phyloP scores from a whole-genome alignment of 2,888 invertebrate species.

The Bellardia bayeri region DNA sequence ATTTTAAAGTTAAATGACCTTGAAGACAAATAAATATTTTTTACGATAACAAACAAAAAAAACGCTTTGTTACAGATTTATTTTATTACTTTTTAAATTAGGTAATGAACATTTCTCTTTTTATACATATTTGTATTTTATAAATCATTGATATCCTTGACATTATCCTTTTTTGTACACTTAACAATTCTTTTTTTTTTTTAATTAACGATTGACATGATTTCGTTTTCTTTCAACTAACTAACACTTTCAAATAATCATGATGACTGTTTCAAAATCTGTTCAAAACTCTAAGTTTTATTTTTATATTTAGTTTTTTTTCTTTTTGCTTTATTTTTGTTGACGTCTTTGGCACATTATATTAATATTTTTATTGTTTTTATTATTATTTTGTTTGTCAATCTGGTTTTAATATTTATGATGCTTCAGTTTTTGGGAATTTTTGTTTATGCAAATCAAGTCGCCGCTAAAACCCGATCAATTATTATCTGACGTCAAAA shows the following conservation, averaged over 20 bases:
- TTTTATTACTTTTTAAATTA: slow-evolving; percentile 1
- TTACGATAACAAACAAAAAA: slow-evolving; percentile 9
- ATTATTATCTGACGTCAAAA: slow-evolving; percentile 81
- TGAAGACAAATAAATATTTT: slow-evolving; percentile 37
- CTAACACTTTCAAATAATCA: slow-evolving; percentile 64
- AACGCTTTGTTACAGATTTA: slow-evolving; percentile 4
- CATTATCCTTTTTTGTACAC: background rate
- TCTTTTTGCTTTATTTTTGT: background rate
- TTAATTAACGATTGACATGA: background rate
- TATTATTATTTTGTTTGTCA: background rate
- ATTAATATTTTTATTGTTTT: slow-evolving; percentile 9
- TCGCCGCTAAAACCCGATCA: slow-evolving; percentile 28
- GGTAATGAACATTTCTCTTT: background rate
- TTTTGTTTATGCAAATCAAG: slow-evolving; percentile 64
- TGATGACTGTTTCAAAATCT: slow-evolving; percentile 66
- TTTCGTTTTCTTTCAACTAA: background rate
- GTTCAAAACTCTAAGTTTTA: slow-evolving; percentile 60
- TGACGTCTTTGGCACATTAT: background rate
- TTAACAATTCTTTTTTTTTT: background rate
- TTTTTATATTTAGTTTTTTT: slow-evolving; percentile 52
- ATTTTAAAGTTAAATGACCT: slow-evolving; percentile 44
- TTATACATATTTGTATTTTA: slow-evolving; percentile 1
- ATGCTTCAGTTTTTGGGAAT: slow-evolving; percentile 51
- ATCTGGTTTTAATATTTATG: slow-evolving; percentile 39
- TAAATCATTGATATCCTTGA: slow-evolving; percentile 11